phyloP scores from a whole-genome alignment of 2,888 invertebrate genomes.

The Drosophila emarginata region DNA sequence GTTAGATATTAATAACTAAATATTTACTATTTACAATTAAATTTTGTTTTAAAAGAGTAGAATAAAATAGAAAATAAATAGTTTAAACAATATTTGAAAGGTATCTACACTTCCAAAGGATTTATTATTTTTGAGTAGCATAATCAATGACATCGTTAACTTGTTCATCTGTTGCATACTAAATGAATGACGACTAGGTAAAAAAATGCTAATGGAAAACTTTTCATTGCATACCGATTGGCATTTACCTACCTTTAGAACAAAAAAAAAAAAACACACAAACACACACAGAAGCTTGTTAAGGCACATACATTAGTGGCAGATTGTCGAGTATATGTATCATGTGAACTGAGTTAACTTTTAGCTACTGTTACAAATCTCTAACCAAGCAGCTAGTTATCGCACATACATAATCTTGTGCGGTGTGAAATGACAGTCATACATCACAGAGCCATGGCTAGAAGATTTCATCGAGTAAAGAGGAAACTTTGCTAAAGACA shows the following conservation, averaged over 20 bases:
- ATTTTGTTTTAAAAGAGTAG: too few species aligned
- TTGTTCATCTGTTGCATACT: constrained; percentile 13
- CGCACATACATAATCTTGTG: constrained; percentile 39
- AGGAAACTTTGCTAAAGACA: constrained; percentile 8
- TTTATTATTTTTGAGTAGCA: constrained; percentile 13
- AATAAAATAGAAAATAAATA: too few species aligned
- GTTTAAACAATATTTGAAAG: background rate
- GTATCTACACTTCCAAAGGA: constrained; percentile 28
- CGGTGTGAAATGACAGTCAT: constrained; percentile 66
- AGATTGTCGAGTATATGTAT: constrained; percentile 33
- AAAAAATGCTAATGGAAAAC: constrained; percentile 1
- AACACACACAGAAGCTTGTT: constrained; percentile 16
- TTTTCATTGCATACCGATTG: constrained; percentile 31
- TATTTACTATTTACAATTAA: too few species aligned
- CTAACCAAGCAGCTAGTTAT: constrained; percentile 64
- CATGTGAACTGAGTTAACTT: constrained; percentile 29
- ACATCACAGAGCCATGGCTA: constrained; percentile 44
- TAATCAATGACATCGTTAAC: background rate
- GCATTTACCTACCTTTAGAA: constrained; percentile 6
- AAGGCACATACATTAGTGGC: constrained; percentile 28
- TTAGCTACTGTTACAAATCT: constrained; percentile 47
- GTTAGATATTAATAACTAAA: too few species aligned
- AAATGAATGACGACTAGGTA: constrained; percentile 19
- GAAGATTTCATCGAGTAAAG: constrained; percentile 1
- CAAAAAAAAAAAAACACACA: background rate